phyloP scores from a whole-genome alignment of 2,113 vertebrate genomes.

The Corythaeola cristata region DNA sequence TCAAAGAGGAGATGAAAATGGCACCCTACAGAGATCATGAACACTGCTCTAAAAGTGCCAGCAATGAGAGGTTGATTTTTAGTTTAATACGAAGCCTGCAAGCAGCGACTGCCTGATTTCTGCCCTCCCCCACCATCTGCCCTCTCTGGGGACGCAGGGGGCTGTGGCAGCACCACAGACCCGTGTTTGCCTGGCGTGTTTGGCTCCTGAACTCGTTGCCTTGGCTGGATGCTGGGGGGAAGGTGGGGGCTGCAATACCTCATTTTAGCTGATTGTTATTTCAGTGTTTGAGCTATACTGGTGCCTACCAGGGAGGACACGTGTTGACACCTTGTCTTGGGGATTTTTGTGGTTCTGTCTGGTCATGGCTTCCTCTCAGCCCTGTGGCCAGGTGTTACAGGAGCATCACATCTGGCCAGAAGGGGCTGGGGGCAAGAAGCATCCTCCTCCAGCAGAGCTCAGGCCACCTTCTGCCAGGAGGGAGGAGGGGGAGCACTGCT shows the following conservation, averaged over 20 bases:
- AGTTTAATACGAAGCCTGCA: neutral
- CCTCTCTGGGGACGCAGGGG: neutral
- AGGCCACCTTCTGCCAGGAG: neutral
- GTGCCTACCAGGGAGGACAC: neutral
- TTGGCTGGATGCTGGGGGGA: rapidly evolving
- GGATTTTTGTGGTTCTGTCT: neutral
- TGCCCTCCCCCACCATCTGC: neutral
- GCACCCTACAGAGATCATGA: neutral
- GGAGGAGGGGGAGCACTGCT: neutral
- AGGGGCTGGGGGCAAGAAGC: neutral
- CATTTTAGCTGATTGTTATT: rapidly evolving
- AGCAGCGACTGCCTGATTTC: conserved; percentile 4
- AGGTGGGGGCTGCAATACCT: rapidly evolving
- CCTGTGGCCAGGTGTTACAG: neutral
- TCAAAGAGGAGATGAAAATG: conserved; percentile 43
- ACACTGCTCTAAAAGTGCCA: neutral
- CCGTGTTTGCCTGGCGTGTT: rapidly evolving
- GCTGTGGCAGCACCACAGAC: neutral
- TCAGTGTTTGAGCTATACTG: neutral
- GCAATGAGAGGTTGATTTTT: conserved; percentile 32
- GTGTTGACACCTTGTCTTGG: neutral
- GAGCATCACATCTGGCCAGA: neutral
- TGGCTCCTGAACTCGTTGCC: rapidly evolving
- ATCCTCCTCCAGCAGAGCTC: rapidly evolving
- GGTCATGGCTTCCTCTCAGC: too few species aligned